Evolutionary conservation across 2,888 invertebrate genomes (phyloP).

Genomic region (Monopis laevigella): DNA sequence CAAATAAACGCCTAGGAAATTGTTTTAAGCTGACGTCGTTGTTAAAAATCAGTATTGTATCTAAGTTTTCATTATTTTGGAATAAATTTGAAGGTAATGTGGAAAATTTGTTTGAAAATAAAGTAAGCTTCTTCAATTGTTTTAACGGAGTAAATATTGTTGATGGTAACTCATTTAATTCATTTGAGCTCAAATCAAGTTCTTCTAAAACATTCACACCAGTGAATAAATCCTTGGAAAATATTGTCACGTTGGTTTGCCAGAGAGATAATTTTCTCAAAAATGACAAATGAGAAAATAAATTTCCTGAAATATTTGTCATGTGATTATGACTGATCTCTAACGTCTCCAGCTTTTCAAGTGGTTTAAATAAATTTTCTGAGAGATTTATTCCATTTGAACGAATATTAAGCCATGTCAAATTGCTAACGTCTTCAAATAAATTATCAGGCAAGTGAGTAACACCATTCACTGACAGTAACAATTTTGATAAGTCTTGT

Average conservation of each 20-base stretch:
- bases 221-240: constrained; percentile 70
- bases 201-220: constrained; percentile 69
- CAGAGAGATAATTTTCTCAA: constrained; percentile 72
- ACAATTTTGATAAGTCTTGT: constrained; percentile 59
- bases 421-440: constrained; percentile 66
- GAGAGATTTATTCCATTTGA: constrained; percentile 69
- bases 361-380: constrained; percentile 61
- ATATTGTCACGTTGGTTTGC: constrained; percentile 72
- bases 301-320: constrained; percentile 64
- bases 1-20: constrained; percentile 68
- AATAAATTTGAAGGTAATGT: constrained; percentile 71
- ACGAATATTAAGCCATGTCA: constrained; percentile 72
- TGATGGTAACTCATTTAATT: constrained; percentile 67
- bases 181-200: constrained; percentile 75
- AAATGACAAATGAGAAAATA: constrained; percentile 70
- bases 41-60: constrained; percentile 62
- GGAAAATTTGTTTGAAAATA: constrained; percentile 74
- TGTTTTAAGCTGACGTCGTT: constrained; percentile 66
- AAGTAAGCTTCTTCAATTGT: constrained; percentile 70
- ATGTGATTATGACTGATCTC: constrained; percentile 76
- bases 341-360: constrained; percentile 66
- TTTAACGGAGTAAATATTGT: constrained; percentile 70
- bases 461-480: constrained; percentile 70
- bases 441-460: constrained; percentile 69
- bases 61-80: constrained; percentile 59